Percentiles rank a stretch among this genome's conserved stretches.
These are phyloP conservation scores for Grus americana DNA, from an alignment of 2,113 vertebrate species.

Conservation along the genomic window DNA sequence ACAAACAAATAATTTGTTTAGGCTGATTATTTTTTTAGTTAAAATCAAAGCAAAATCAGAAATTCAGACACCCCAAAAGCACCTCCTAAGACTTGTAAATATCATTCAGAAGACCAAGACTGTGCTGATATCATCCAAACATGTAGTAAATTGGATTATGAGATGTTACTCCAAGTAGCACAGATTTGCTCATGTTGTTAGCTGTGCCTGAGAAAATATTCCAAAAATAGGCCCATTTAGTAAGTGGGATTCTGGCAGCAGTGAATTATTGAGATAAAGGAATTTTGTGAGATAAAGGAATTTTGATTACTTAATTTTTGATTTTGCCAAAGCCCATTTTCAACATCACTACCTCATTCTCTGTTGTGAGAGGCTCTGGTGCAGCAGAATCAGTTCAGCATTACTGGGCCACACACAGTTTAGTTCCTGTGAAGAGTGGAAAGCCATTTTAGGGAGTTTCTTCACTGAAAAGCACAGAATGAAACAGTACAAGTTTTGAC, in stretches of 20 bases:
- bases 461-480: not conserved
- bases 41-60: not conserved
- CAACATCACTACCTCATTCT: not conserved
- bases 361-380: accelerated
- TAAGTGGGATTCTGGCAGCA: not conserved
- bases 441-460: not conserved
- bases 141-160: not conserved
- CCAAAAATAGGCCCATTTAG: not conserved
- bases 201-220: not conserved
- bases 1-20: not conserved
- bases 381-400: not conserved
- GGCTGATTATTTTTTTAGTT: not conserved
- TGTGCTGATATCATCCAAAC: not conserved
- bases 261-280: not conserved
- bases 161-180: not conserved
- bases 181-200: not conserved
- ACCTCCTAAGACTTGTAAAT: not conserved
- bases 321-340: not conserved
- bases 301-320: not conserved
- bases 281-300: not conserved
- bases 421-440: not conserved
- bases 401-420: not conserved
- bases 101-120: not conserved
- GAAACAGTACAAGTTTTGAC: not conserved
- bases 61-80: not conserved